Base-by-base conservation (phyloP, 2,888 invertebrate genomes). In the Microdon myrmicae region DNA sequence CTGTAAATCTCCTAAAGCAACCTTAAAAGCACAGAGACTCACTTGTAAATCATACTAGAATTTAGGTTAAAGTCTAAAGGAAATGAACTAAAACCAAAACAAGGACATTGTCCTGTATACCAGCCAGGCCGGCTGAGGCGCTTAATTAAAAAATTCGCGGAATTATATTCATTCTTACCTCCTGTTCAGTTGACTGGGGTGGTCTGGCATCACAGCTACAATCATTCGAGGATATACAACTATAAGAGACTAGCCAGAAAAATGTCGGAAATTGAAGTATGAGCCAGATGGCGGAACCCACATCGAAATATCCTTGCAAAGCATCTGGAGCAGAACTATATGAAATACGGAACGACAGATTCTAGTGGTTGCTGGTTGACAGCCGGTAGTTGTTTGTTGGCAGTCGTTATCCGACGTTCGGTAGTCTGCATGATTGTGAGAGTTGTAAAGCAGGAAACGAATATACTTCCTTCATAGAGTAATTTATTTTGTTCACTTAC, bases 1-100 rank as follows among this genome's bases (percentile, higher is more conserved):
- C 20, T 56, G 61, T 61, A 47, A 39, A 45, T 49, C 35, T 45
- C 41, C 23, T 35, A 56, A 26, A 35, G 45, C 34, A 51, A 45
- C 45, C 56, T 56, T 45, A 61, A 61, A 61, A 61, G 56, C 61
- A 45, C 56, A 61, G 56, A 45, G 51, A 28, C 35, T 49, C 22
- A 23, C 48, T 23, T 19, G 43, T 22, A n/a, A n/a, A n/a, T n/a
- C n/a, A 31, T 38, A 34, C 38, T 45, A 31, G 25, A 39, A 51
- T 41, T 51, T 44, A 29, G 45, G 34, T 41, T 41, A 25, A 43
- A 12, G 22, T 16, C 19, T 38, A 12, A 17, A 16, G 5, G 35
- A 20, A 23, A 9, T 9, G 26, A 34, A n/a, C 29, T 1, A 12
- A 10, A 20, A 5, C 20, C 7, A 17, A 19, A 48, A 41, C 55